Percentiles rank a stretch among this genome's conserved stretches.
These are phyloP conservation scores for Pammene aurita DNA, from an alignment of 2,888 invertebrate genomes.

Conservation along the genomic window DNA sequence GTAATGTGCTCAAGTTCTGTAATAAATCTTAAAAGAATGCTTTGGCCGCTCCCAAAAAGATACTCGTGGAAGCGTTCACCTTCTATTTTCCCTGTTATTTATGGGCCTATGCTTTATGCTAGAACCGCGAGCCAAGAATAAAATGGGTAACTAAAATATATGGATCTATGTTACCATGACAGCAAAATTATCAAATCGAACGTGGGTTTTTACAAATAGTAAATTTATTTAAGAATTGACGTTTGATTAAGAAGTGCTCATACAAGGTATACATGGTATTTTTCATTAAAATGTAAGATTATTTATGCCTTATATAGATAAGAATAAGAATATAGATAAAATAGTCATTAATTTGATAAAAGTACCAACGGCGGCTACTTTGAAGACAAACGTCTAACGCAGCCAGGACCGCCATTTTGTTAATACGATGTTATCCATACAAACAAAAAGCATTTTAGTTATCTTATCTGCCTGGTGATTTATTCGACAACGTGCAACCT, in stretches of 20 bases:
- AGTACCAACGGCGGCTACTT: slow-evolving; percentile 28
- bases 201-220: slow-evolving; percentile 26
- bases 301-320: not conserved
- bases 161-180: slow-evolving; percentile 74
- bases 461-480: slow-evolving; percentile 57
- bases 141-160: slow-evolving; percentile 81
- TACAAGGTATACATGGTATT: not conserved
- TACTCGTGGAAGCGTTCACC: slow-evolving; percentile 81
- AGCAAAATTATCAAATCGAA: slow-evolving; percentile 68
- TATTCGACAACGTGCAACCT: slow-evolving; percentile 66
- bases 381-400: slow-evolving; percentile 16
- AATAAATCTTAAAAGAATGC: slow-evolving; percentile 84
- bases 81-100: slow-evolving; percentile 82
- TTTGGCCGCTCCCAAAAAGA: slow-evolving; percentile 82
- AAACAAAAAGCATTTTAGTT: slow-evolving; percentile 39
- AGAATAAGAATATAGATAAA: slow-evolving; percentile 5
- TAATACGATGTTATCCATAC: slow-evolving; percentile 34
- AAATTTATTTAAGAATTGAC: not conserved
- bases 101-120: slow-evolving; percentile 81
- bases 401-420: slow-evolving; percentile 22
- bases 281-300: not conserved
- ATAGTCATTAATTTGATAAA: slow-evolving; percentile 22
- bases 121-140: slow-evolving; percentile 79
- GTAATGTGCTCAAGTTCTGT: slow-evolving; percentile 80
- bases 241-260: not conserved